Base-by-base conservation (phyloP, 2,797 vertebrate species). In the Siniperca obscura region DNA sequence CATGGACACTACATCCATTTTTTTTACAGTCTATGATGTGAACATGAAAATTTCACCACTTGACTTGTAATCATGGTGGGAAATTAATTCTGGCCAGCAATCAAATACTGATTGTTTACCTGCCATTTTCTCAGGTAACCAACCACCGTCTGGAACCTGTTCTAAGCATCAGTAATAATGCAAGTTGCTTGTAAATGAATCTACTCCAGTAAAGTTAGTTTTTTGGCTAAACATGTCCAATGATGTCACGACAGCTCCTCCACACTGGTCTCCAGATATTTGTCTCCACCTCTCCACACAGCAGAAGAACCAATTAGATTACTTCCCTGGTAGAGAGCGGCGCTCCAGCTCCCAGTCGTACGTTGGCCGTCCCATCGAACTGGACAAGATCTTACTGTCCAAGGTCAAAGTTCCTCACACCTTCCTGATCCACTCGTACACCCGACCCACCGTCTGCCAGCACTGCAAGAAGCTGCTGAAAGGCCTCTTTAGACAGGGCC, bases 351-450 rank as follows among this genome's bases (percentile, higher is more conserved):
- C 97, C 4, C 97, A 98, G 90, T 98, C 98, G 0, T 97, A 99
- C 80, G 89, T 97, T 10, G 98, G 98, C 13, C 96, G 98, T 36
- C 98, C 98, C 34, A 98, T 99, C 80, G 96, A 98, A 27, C 94
- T 99, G 4, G 98, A 99, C 92, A 99, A 99, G 95, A 96, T 99
- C 83, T 90, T 99, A 61, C 91, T 99, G 87, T 97, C 97, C 3
- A 99, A 98, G 90, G 98, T 99, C 71, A 99, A 99, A 95, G 98
- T 99, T 83, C 98, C 98, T 1, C 98, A 99, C 92, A 99, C 97
- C 0, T 99, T 99, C 64, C 96, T 97, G 89, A 97, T 99, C 93
- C 98, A 99, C 91, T 99, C 98, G 5, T 99, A 99, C 90, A 98
- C 98, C 0, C 95, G 98, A 4, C 98, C 98, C 82, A 99, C 98